Evolutionary conservation across 2,888 invertebrate genomes (phyloP).

Genomic region (Polymixis flavicincta): DNA sequence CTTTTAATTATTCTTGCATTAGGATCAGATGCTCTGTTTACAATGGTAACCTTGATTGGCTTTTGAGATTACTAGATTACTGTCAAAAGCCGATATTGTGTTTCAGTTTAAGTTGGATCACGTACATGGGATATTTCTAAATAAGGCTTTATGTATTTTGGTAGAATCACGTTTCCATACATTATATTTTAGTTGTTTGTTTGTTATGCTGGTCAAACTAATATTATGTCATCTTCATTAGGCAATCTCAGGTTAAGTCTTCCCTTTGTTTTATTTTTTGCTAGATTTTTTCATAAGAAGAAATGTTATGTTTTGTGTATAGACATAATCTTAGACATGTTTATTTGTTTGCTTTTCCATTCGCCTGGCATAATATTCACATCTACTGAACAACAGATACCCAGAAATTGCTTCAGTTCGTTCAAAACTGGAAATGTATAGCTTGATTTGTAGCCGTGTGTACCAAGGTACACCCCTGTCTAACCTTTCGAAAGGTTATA

Average conservation of each 20-base stretch:
- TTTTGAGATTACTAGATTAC: constrained; percentile 28
- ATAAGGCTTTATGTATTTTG: background rate
- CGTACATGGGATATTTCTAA: background rate
- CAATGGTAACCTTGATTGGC: constrained; percentile 8
- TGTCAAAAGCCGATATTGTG: background rate
- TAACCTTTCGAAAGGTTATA: no score
- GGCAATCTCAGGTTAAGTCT: background rate
- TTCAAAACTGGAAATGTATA: no score
- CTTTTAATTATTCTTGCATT: constrained; percentile 26
- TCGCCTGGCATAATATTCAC: background rate
- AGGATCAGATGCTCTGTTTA: constrained; percentile 16
- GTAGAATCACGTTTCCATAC: background rate
- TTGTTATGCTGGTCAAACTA: background rate
- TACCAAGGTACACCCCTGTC: no score
- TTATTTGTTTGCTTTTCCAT: background rate
- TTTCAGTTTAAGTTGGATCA: background rate
- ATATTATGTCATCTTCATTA: no score
- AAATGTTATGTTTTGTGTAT: background rate
- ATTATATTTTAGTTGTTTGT: background rate
- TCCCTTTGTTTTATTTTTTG: no score
- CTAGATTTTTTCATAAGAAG: no score
- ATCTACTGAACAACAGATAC: background rate
- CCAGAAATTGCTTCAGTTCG: background rate
- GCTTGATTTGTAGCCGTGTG: no score
- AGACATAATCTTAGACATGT: background rate